Percentiles rank a stretch among this genome's conserved stretches.
Conservation (phyloP, 2,113 vertebrate genomes). For the Cololabis saira region DNA sequence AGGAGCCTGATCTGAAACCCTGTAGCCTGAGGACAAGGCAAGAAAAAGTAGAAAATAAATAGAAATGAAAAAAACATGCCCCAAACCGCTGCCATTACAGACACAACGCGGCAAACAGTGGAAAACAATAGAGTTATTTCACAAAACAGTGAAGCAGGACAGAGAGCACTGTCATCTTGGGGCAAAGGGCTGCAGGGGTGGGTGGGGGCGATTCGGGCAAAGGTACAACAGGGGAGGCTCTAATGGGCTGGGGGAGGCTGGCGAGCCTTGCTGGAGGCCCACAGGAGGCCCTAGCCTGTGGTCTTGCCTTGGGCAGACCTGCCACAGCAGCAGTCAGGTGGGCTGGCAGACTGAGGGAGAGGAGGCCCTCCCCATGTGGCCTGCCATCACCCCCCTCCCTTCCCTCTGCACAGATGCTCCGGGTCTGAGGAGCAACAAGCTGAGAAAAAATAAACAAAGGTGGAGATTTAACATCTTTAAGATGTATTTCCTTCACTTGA, state of each 20-base stretch:
- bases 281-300: constrained; percentile 83
- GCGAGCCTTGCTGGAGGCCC: constrained; percentile 71
- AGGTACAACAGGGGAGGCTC: constrained; percentile 65
- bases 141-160: constrained; percentile 45
- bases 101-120: constrained; percentile 54
- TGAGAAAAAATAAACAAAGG: constrained; percentile 65
- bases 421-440: constrained; percentile 72
- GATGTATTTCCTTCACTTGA: constrained; percentile 14
- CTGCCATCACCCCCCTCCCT: constrained; percentile 46
- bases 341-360: constrained; percentile 79
- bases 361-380: constrained; percentile 68
- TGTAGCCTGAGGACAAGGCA: constrained; percentile 72
- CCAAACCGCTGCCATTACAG: constrained; percentile 61
- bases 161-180: constrained; percentile 72
- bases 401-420: constrained; percentile 67
- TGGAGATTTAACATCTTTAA: constrained; percentile 21
- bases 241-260: constrained; percentile 80
- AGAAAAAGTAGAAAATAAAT: constrained; percentile 46
- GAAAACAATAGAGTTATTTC: constrained; percentile 74
- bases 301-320: constrained; percentile 86
- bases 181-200: constrained; percentile 73
- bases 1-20: constrained; percentile 60
- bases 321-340: constrained; percentile 80
- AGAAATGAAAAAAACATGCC: constrained; percentile 60
- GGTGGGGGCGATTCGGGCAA: constrained; percentile 54